These are phyloP conservation scores for Stigmatopora argus DNA, from an alignment of 2,113 vertebrate species.

Conservation along the genomic window DNA sequence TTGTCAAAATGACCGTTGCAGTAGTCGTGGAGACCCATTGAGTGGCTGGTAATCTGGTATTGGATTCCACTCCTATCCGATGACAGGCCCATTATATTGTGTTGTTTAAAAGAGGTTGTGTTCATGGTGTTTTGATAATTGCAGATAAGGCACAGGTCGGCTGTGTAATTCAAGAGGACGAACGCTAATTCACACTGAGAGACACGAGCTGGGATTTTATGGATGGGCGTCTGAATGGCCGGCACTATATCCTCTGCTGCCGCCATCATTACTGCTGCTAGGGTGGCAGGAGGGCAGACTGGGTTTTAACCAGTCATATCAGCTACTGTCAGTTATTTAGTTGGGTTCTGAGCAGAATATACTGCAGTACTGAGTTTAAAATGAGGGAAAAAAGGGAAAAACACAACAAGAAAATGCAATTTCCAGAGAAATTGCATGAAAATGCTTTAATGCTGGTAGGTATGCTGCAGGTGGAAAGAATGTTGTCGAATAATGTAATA, in stretches of 20 bases:
- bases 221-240: conserved; percentile 54
- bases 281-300: conserved; percentile 61
- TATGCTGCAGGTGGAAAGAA: conserved; percentile 10
- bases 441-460: no score
- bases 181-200: conserved; percentile 63
- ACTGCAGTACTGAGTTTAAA: conserved; percentile 31
- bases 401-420: no score
- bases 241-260: conserved; percentile 57
- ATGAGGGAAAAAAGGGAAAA: background rate
- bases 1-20: conserved; percentile 2
- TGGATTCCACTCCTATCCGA: conserved; percentile 16
- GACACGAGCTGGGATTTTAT: conserved; percentile 62
- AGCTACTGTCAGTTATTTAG: conserved; percentile 61
- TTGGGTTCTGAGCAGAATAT: conserved; percentile 45
- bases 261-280: conserved; percentile 64
- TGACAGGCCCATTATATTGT: conserved; percentile 22
- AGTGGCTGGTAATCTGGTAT: conserved; percentile 9
- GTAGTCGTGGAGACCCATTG: background rate
- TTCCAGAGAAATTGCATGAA: no score
- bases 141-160: conserved; percentile 53
- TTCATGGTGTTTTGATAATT: conserved; percentile 44
- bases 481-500: background rate
- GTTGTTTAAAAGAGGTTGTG: conserved; percentile 28
- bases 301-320: conserved; percentile 64
- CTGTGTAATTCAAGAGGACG: conserved; percentile 68